phyloP scores from a whole-genome alignment of 2,113 vertebrate genomes.

The pig (Sus scrofa) region T2T-Sscrofa CM000816.6:51922501-51923000 shows the following conservation, averaged over 20 bases:
- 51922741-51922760: not conserved
- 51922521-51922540: constrained; percentile 58
- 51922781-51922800: constrained; percentile 18
- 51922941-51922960: no score
- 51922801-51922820: not conserved
- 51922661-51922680: no score
- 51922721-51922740: not conserved
- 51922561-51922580: fast-evolving
- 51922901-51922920: not conserved
- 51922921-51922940: fast-evolving
- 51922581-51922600: not conserved
- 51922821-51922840: not conserved
- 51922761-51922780: constrained; percentile 13
- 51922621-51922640: not conserved
- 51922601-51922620: not conserved
- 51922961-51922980: not conserved
- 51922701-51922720: not conserved
- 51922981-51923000: fast-evolving
- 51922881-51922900: not conserved
- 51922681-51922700: not conserved
- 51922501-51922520: constrained; percentile 1
- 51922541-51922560: not conserved
- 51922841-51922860: not conserved
- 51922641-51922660: fast-evolving
- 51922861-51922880: not conserved